Evolutionary conservation across 1,140 invertebrate species (phyloP).

Genomic region (Bathynomus jamesi): DNA sequence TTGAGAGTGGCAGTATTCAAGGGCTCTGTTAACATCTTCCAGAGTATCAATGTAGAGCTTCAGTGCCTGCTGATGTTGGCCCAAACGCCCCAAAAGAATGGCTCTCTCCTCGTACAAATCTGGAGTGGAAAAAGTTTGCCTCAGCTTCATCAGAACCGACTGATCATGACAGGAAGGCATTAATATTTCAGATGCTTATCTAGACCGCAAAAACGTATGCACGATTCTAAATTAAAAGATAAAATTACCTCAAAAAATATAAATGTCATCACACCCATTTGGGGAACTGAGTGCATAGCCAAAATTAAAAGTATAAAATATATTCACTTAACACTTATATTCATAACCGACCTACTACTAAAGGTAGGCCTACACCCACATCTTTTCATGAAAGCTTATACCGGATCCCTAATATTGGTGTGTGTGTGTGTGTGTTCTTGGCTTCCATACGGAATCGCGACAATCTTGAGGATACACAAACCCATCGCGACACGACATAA

Average conservation of each 20-base stretch:
- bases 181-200: background rate
- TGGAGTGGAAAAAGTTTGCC: constrained; percentile 42
- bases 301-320: no score
- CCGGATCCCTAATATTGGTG: no score
- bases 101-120: constrained; percentile 92
- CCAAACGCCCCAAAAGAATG: constrained; percentile 78
- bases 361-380: no score
- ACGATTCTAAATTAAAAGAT: constrained; percentile 3
- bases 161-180: background rate
- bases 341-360: no score
- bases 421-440: no score
- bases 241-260: constrained; percentile 7
- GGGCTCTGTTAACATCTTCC: constrained; percentile 69
- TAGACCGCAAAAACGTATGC: constrained; percentile 5
- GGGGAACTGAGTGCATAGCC: no score
- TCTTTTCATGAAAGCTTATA: no score
- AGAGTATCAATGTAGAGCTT: constrained; percentile 79
- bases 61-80: constrained; percentile 80
- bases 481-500: no score
- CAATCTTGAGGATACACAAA: no score
- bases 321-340: no score
- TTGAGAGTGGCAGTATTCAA: constrained; percentile 67
- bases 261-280: no score
- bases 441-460: no score
- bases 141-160: background rate